Percentiles rank a stretch among this genome's conserved stretches.
Conservation (phyloP, 2,888 invertebrate species). For the Pachliopta kotzebuea region DNA sequence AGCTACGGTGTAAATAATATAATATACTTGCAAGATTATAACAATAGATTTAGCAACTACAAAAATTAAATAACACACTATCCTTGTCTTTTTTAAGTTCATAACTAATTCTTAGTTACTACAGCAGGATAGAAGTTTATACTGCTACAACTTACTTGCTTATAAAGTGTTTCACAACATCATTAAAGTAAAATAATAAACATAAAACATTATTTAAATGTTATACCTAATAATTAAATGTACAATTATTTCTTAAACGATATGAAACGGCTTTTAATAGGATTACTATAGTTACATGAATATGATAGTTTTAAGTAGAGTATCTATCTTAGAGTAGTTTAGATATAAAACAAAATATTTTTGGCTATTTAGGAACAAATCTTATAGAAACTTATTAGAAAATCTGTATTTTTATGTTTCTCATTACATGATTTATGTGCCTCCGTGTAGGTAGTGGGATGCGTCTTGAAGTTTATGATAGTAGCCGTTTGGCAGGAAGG, state of each 20-base stretch:
- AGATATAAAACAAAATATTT: neutral
- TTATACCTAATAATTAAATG: slow-evolving; percentile 1
- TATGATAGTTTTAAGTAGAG: no score
- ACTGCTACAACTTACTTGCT: neutral
- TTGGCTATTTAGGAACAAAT: slow-evolving; percentile 20
- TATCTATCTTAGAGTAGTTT: no score
- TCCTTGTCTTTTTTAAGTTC: neutral
- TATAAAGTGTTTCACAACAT: slow-evolving; percentile 1
- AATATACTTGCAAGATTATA: neutral
- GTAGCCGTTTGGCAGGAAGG: slow-evolving; percentile 67
- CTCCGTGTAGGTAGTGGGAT: slow-evolving; percentile 63
- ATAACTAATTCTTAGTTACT: no score
- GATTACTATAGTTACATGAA: no score
- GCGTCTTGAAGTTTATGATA: slow-evolving; percentile 72
- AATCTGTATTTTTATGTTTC: neutral
- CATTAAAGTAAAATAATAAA: slow-evolving; percentile 1
- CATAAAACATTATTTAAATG: neutral
- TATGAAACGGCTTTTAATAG: no score
- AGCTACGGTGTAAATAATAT: neutral
- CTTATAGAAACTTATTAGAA: neutral
- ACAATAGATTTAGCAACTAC: slow-evolving; percentile 1
- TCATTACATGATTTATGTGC: slow-evolving; percentile 41
- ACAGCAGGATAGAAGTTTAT: no score
- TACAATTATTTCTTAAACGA: neutral
- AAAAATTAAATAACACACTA: neutral